A percentile compares a stretch with the other conserved stretches of the same genome.
These are phyloP conservation scores for Bellardia bayeri DNA, from an alignment of 2,888 invertebrate species.

Conservation along the genomic window DNA sequence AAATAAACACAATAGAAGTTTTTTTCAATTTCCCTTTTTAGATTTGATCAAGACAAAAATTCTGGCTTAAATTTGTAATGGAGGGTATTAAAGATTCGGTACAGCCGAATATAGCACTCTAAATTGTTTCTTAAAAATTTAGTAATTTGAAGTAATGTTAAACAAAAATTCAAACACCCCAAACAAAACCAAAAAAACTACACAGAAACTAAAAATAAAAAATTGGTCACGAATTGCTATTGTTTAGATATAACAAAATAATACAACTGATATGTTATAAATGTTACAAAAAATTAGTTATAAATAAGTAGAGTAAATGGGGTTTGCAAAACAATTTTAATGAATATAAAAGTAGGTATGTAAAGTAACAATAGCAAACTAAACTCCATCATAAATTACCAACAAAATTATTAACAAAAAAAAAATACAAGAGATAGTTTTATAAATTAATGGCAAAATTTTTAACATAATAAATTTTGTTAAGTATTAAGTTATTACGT, in stretches of 20 bases:
- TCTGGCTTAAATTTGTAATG: too few relatives aligned
- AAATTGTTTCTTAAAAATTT: too few relatives aligned
- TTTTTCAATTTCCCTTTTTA: too few relatives aligned
- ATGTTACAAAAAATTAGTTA: slow-evolving; percentile 31
- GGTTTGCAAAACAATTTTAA: slow-evolving; percentile 15
- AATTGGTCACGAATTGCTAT: slow-evolving; percentile 60
- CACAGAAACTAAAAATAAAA: slow-evolving; percentile 15
- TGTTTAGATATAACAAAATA: neutral
- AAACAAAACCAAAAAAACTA: slow-evolving; percentile 43
- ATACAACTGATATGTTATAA: neutral
- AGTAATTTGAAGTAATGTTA: slow-evolving; percentile 36
- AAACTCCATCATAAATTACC: slow-evolving; percentile 23
- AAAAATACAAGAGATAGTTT: neutral
- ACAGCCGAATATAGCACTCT: too few relatives aligned
- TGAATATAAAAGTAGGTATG: slow-evolving; percentile 19
- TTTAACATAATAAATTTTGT: neutral
- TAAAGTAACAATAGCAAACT: slow-evolving; percentile 42
- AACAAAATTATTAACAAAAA: slow-evolving; percentile 3
- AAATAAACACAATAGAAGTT: too few relatives aligned
- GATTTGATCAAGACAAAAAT: too few relatives aligned
- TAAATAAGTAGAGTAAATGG: slow-evolving; percentile 44
- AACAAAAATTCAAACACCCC: slow-evolving; percentile 7
- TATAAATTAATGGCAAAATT: slow-evolving; percentile 1
- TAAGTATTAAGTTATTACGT: neutral
- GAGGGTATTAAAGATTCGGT: too few relatives aligned